Base-by-base conservation (phyloP, 92 coral and sea anemone species). In the Zoanthus gigantus region DNA sequence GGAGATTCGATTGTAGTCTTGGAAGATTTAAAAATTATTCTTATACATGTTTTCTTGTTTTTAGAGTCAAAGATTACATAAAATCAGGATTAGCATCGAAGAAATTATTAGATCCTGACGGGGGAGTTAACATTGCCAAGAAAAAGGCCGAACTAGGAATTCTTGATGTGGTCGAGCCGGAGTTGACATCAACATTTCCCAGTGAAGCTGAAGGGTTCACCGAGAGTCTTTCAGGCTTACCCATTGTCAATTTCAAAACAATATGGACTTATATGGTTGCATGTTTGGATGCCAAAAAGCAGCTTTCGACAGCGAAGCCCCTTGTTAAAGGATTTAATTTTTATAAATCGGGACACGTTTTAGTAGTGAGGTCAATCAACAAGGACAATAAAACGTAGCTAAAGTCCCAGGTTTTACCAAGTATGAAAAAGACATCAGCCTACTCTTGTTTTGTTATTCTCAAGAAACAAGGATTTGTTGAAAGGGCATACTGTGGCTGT, bases 401-500 rank as follows among this genome's bases (percentile, higher is more conserved):
- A 1, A 89, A 72, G 74, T 68, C 88, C 74, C 91, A 89, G 81
- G 91, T 88, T 67, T 76, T 89, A 48, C 89, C 89, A 52, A 69
- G 58, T 17, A 89, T 83, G 91, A 89, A 83, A 31, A 89, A 89
- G 71, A 82, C 82, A 74, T 71, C 82, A 67, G 83, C 80, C 47
- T 88, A 88, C 74, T 28, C 88, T 11, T 88, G 91, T 68, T 81
- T 29, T 74, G 84, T 88, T 30, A 82, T 72, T 34, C 37, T 88
- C 50, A 68, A 66, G 61, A 50, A 45, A 54, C 31, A 56, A 45
- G 91, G 88, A 31, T 61, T 71, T 14, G 88, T 88, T 60, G 72
- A 56, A 69, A 83, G 86, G 60, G 91, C 91, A 53, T 50, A 48
- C 72, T 88, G 91, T 88, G 91, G 89, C 48, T 83, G 89, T 69